Evolutionary conservation across 2,797 vertebrate genomes (phyloP), one percentile per base, ranked within the genome.

Genomic region (Pterois miles): DNA sequence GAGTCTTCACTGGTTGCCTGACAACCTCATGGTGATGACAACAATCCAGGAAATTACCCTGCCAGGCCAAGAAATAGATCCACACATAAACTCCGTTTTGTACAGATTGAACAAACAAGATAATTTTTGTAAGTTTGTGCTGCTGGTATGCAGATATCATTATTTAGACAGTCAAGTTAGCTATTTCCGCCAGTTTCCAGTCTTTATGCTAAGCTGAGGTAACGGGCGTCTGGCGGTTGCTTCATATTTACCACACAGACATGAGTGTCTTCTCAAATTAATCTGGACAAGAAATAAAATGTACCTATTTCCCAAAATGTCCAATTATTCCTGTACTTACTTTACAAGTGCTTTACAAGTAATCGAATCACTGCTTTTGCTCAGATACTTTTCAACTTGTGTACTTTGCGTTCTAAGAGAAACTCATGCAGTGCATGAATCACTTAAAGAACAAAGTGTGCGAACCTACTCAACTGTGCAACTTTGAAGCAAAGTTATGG

Each of bases 401-500:
- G 25, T 54, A 23, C 54, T 71, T 53, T 59, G 10, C 33, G 57
- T 38, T 53, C 62, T 9, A 63, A 73, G 22, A 73, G 40, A 74
- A 69, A 62, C 52, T 20, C 52, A 29, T n/a, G 34, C 63, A 56
- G 25, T 27, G 20, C 71, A 63, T 16, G n/a, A 68, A 66, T 71
- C 7, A 33, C 50, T 78, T 59, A 69, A 27, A 64, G 4, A 84
- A 36, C 53, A 87, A 72, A 82, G 38, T 13, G 9, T 38, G 58
- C 33, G 46, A 27, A 33, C 65, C 65, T 48, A 29, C 70, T 66
- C 31, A 36, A 71, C 53, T 78, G 64, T 50, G 54, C 31, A 54
- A 36, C 59, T 72, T 53, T 43, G 38, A 68, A 74, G 25, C 25
- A 13, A 36, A 54, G 64, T 65, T 29, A 75, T 76, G 65, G 22